Evolutionary conservation across 2,888 invertebrate genomes (phyloP), one percentile per base, ranked within the genome.

Genomic region (Meloe dianella): DNA sequence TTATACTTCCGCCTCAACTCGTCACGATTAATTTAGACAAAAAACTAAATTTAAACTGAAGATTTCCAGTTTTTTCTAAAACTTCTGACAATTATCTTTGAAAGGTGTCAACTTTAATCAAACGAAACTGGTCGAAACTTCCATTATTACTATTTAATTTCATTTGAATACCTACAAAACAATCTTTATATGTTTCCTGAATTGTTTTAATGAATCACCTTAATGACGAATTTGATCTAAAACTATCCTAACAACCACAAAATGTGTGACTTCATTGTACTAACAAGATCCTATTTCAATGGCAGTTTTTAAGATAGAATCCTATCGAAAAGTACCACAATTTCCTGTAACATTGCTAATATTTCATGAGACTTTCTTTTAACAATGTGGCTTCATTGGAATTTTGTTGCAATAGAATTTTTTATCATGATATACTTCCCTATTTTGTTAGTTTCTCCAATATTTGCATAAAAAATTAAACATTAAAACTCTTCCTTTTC

Each of bases 1-100:
- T 12, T 41, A 57, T 24, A 68, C 67, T 71, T 71, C 71, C 73
- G 66, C 61, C 60, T 20, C 67, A 64, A 35, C 61, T 67, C 60
- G 17, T 57, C 22, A 54, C 20, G 20, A 47, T 47, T 20, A 47
- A n/a, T 47, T 47, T 3, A 35, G 14, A 35, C 47, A 41, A 41
- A 20, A n/a, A n/a, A n/a, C n/a, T n/a, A n/a, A n/a, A n/a, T n/a
- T n/a, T n/a, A n/a, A 20, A 20, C 20, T 41, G 7, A 30, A 30
- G 7, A 41, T 41, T 35, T 38, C n/a, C 8, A 6, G 38, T 41
- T 7, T n/a, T 41, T 41, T 41, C 17, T n/a, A n/a, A 17, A 17
- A 41, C 2, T 6, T 17, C 17, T 41, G 17, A 41, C n/a, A 41
- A 41, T 35, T 35, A 35, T 3, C 1, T 35, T 12, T 12, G 9